Base-by-base conservation (phyloP, 2,888 invertebrate genomes). In the Operophtera brumata region DNA sequence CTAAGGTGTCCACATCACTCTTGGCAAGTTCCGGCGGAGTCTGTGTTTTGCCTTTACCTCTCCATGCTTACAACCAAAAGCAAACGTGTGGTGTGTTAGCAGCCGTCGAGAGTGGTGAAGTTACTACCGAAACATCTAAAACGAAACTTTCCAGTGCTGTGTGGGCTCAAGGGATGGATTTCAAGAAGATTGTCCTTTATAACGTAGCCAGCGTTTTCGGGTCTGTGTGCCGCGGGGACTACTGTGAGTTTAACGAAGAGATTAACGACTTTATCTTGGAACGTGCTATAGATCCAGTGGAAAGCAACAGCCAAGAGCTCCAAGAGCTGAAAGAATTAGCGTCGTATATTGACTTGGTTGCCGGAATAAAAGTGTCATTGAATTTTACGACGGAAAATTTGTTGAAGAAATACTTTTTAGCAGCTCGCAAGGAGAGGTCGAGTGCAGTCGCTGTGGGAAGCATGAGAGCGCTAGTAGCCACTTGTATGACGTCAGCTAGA, bases 151-250 rank as follows among this genome's bases (percentile, higher is more conserved):
- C 72, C 49, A 67, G 80, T 47, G 84, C 87, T 1, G 73, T 90
- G 36, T 90, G 90, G 90, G 84, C 85, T 0, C 85, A 85, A 61
- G 84, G 84, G 6, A 81, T 74, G 68, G 80, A 88, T 59, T 81
- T 83, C 7, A 88, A 86, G 61, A 89, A 84, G 66, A 76, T 78
- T 25, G 62, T 66, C 8, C 54, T 87, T 1, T 70, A 70, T 44
- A 86, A 90, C 39, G 71, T 87, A 2, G 82, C 82, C 4, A 83
- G 71, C 51, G 73, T 90, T 2, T 90, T 90, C 48, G 85, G 86
- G 2, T 77, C 76, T 8, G 71, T 84, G 13, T 83, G 83, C 52
- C 73, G 84, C 30, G 88, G 85, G 2, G 87, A 90, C 61, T 71
- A 67, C 32, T 78, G 80, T 0, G 82, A 87, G 56, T 75, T 77